Conservation (phyloP, 2,888 invertebrate species). For the Schizaphis graminum region DNA sequence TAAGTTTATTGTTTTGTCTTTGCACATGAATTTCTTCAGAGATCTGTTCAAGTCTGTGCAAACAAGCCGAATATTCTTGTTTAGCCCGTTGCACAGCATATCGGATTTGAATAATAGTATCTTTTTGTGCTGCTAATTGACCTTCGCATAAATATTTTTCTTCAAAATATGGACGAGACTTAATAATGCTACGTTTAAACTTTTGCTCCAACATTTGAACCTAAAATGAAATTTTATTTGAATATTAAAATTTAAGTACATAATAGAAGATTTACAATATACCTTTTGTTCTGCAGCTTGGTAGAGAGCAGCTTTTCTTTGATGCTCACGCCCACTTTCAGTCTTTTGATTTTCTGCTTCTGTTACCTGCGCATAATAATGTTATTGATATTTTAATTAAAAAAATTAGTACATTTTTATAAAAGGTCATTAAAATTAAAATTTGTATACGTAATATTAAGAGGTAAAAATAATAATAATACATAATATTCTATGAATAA, state of each 20-base stretch:
- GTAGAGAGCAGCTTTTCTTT: slow-evolving; percentile 83
- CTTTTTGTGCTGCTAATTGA: slow-evolving; percentile 87
- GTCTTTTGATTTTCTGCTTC: slow-evolving; percentile 93
- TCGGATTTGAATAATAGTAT: slow-evolving; percentile 85
- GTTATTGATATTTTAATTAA: neutral
- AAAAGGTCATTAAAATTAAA: neutral
- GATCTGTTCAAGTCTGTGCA: slow-evolving; percentile 88
- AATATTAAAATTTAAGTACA: neutral
- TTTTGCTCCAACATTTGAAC: slow-evolving; percentile 86
- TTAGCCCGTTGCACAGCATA: slow-evolving; percentile 85
- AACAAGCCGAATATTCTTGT: slow-evolving; percentile 83
- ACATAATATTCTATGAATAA: neutral
- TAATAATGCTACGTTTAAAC: slow-evolving; percentile 84
- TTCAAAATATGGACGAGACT: slow-evolving; percentile 92
- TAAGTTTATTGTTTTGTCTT: slow-evolving; percentile 70
- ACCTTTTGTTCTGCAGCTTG: slow-evolving; percentile 86
- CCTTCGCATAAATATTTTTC: slow-evolving; percentile 89
- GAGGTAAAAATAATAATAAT: neutral
- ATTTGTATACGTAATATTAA: neutral
- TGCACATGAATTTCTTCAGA: slow-evolving; percentile 90
- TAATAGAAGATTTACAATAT: slow-evolving; percentile 66
- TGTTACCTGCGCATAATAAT: slow-evolving; percentile 78
- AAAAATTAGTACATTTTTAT: neutral
- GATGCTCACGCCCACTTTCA: slow-evolving; percentile 89
- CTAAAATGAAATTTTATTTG: slow-evolving; percentile 71